These are phyloP conservation scores for Nomada fabriciana DNA, from an alignment of 2,888 invertebrate species.

Conservation along the genomic window DNA sequence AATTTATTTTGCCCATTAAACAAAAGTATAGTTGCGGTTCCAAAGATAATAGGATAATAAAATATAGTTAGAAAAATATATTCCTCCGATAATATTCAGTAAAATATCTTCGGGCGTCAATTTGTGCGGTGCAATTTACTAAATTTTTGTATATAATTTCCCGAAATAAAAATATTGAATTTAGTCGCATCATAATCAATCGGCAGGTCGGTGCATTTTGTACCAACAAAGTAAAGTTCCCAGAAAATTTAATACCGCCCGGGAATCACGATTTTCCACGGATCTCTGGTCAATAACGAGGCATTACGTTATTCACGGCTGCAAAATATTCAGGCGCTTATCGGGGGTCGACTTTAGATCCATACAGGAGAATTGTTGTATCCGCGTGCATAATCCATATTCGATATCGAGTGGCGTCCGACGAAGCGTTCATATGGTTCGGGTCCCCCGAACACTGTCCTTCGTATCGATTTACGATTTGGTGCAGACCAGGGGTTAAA, in stretches of 20 bases:
- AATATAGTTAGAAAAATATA: no score
- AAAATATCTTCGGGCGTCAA: no score
- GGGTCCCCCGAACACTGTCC: conserved; percentile 36
- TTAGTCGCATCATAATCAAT: no score
- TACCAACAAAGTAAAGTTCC: neutral
- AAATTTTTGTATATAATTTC: no score
- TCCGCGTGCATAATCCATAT: conserved; percentile 57
- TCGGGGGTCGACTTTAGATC: conserved; percentile 22
- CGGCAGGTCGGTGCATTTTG: neutral
- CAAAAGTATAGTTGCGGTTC: no score
- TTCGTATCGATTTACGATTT: conserved; percentile 68
- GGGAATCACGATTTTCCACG: no score
- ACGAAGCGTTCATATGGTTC: conserved; percentile 46
- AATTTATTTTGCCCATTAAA: no score
- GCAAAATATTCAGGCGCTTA: conserved; percentile 31
- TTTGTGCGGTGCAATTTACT: no score
- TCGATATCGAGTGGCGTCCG: conserved; percentile 59
- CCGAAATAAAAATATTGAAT: no score
- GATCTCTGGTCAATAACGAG: conserved; percentile 9
- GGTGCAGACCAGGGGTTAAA: conserved; percentile 46
- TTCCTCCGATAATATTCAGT: no score
- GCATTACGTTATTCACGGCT: conserved; percentile 10
- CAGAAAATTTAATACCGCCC: neutral
- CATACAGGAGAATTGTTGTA: conserved; percentile 7
- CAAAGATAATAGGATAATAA: no score